Evolutionary conservation across 2,797 vertebrate species (phyloP), one percentile per base, ranked within the genome.

Genomic region (Tauraco hartlaubi): DNA sequence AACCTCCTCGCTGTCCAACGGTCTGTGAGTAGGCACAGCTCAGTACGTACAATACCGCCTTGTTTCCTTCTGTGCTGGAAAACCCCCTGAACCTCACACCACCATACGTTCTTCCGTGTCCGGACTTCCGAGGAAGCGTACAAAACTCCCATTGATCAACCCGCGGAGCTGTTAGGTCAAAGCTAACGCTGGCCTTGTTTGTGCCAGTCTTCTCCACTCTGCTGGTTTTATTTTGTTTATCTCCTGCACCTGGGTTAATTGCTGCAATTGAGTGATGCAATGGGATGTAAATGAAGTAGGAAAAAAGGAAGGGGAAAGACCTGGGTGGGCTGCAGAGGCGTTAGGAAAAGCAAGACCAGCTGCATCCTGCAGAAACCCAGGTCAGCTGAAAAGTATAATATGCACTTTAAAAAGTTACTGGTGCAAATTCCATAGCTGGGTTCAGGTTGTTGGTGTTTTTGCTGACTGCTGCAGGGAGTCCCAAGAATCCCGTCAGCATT

Each of bases 161-260:
- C 4, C 1, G 31, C 56, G 43, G 23, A 58, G n/a, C 67, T 62
- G 3, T 15, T 41, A 33, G 59, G 69, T 72, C 75, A 81, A 35
- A 71, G 33, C 84, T 35, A 41, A 33, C 0, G 6, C 76, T 31
- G 29, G 18, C 33, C 86, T 39, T 35, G 31, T 16, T 71, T 54
- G 31, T 28, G 17, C 75, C 39, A 15, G 4, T 35, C 76, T 66
- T 61, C 39, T 68, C 44, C 18, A 33, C 39, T 64, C 69, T 35
- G 54, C 58, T 15, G 11, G 23, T 61, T 89, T 95, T 80, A 22
- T 88, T 93, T 88, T 86, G 76, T 85, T 95, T 91, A 80, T 91
- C 94, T 94, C 66, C 77, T 84, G 82, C 94, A 88, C 96, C 85
- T 94, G 90, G 94, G 62, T 88, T 94, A 96, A 95, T 96, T 94